Evolutionary conservation across 2,797 vertebrate genomes (phyloP).

Genomic region (Siniperca scherzeri): DNA sequence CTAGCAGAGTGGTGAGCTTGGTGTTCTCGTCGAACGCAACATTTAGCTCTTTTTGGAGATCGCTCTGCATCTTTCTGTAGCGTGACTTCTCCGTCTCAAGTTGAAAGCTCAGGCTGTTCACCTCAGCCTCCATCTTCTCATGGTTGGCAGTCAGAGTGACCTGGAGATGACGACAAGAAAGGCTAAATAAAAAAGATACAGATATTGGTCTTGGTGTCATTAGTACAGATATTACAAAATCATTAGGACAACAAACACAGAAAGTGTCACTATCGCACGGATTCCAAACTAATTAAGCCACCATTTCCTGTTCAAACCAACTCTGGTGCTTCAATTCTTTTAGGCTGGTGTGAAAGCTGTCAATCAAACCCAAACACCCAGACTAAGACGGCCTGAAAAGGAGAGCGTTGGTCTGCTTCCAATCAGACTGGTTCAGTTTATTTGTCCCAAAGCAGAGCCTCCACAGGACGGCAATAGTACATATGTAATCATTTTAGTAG

Average conservation of each 20-base stretch:
- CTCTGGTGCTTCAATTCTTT: not conserved
- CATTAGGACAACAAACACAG: not conserved
- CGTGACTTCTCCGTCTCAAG: conserved; percentile 74
- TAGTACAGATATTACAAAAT: not conserved
- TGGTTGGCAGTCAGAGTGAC: conserved; percentile 58
- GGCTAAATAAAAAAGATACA: too few species aligned
- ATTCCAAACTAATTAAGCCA: not conserved
- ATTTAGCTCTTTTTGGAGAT: conserved; percentile 84
- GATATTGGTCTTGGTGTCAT: too few species aligned
- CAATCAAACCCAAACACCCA: not conserved
- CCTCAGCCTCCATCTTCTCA: conserved; percentile 72
- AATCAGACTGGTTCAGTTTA: too few species aligned
- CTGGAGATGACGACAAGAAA: conserved; percentile 54
- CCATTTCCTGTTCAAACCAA: too few species aligned
- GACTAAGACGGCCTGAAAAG: not conserved
- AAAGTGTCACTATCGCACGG: not conserved
- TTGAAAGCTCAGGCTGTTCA: conserved; percentile 67
- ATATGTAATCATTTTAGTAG: too few species aligned
- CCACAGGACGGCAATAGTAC: not conserved
- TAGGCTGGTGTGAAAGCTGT: not conserved
- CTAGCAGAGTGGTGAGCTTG: conserved; percentile 87
- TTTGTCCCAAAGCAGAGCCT: too few species aligned
- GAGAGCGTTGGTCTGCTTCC: not conserved
- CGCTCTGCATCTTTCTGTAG: conserved; percentile 79
- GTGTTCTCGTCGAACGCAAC: conserved; percentile 89